Evolutionary conservation across 2,797 vertebrate genomes (phyloP).

Genomic region (Philypnodon macrostomus): DNA sequence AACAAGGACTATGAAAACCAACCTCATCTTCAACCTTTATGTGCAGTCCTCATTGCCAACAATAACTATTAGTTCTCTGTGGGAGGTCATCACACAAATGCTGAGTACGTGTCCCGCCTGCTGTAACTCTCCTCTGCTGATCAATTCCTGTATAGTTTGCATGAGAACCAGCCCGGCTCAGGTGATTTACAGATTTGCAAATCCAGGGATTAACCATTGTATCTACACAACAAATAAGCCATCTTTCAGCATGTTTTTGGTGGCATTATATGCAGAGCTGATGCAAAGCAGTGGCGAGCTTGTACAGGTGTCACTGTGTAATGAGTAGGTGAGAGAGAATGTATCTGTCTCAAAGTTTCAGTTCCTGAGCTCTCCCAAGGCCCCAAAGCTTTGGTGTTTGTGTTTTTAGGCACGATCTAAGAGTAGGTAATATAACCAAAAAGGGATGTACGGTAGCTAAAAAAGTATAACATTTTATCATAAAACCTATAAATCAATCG

Average conservation of each 20-base stretch:
- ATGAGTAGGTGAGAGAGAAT: slow-evolving; percentile 48
- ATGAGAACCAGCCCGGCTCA: slow-evolving; percentile 26
- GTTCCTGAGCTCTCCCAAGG: slow-evolving; percentile 61
- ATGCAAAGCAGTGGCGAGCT: slow-evolving; percentile 37
- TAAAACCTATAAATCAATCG: no score
- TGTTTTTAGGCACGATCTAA: no score
- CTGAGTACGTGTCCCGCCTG: slow-evolving; percentile 29
- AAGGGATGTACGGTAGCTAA: no score
- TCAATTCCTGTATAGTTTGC: slow-evolving; percentile 56
- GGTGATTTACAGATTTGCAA: slow-evolving; percentile 33
- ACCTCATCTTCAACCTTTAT: slow-evolving; percentile 42
- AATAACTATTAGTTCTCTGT: slow-evolving; percentile 58
- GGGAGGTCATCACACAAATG: slow-evolving; percentile 59
- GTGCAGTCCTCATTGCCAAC: slow-evolving; percentile 46
- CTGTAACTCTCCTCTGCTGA: slow-evolving; percentile 19
- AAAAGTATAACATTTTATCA: no score
- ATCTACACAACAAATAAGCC: slow-evolving; percentile 40
- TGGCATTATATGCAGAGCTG: slow-evolving; percentile 49
- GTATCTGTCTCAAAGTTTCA: slow-evolving; percentile 35
- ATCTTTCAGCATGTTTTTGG: slow-evolving; percentile 19
- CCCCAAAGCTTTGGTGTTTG: no score
- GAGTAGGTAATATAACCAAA: no score
- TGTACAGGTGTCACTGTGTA: slow-evolving; percentile 51
- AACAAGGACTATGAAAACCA: slow-evolving; percentile 50
- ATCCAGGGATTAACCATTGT: slow-evolving; percentile 28